A percentile compares a stretch with the other conserved stretches of the same genome.
These are phyloP conservation scores for Ectemnius lituratus DNA, from an alignment of 2,888 invertebrate species.

Conservation along the genomic window DNA sequence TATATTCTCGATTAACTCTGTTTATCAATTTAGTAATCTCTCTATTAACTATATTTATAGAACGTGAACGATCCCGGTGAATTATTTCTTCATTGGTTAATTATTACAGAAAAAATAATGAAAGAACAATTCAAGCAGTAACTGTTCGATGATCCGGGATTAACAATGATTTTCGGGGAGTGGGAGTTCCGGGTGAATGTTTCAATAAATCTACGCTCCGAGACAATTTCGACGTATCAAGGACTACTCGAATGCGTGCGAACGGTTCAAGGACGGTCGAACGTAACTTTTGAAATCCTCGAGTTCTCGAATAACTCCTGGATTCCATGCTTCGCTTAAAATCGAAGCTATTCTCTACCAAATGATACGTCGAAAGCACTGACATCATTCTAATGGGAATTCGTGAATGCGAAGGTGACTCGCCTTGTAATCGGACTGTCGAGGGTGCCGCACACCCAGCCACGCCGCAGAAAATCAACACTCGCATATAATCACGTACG, in stretches of 20 bases:
- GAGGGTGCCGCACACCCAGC: neutral
- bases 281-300: slow-evolving; percentile 9
- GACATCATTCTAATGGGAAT: neutral
- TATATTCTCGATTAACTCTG: neutral
- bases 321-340: neutral
- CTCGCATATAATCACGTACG: slow-evolving; percentile 1
- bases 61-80: too few species aligned
- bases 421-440: neutral
- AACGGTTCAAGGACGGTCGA: slow-evolving; percentile 44
- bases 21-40: too few species aligned
- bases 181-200: slow-evolving; percentile 39
- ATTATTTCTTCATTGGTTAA: too few species aligned
- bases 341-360: neutral
- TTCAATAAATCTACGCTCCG: slow-evolving; percentile 33
- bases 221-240: slow-evolving; percentile 47
- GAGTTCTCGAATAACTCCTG: neutral
- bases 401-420: slow-evolving; percentile 3
- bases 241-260: slow-evolving; percentile 28
- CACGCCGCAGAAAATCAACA: neutral
- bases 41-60: too few species aligned
- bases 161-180: slow-evolving; percentile 13
- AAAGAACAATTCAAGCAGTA: too few species aligned
- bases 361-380: neutral
- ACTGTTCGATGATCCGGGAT: too few species aligned
- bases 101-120: too few species aligned